Base-by-base conservation (phyloP, 64 coral and sea anemone species). In the Astreopora myriophthalma region DNA sequence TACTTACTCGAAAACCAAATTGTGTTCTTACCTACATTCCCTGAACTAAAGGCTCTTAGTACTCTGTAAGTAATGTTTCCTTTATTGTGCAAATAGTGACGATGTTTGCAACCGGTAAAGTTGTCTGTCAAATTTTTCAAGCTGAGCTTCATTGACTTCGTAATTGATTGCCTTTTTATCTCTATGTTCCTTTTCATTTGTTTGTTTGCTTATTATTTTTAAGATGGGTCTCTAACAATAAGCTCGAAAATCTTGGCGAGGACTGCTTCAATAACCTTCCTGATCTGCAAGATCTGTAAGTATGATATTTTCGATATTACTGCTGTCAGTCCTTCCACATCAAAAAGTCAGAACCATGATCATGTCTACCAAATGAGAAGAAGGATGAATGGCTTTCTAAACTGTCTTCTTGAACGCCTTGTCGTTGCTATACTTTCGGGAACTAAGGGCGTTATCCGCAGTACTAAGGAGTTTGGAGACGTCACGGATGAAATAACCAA, bases 161-260 rank as follows among this genome's bases (percentile, higher is more conserved):
- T n/a, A n/a, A n/a, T n/a, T n/a, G n/a, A n/a, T n/a, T n/a, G n/a
- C n/a, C n/a, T n/a, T n/a, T n/a, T n/a, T n/a, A n/a, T n/a, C n/a
- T n/a, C n/a, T n/a, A n/a, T n/a, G n/a, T n/a, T n/a, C n/a, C 4
- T 16, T 73, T 14, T 44, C 64, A 71, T 5, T 17, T 1, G 31
- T 25, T 73, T 34, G 26, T 34, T 68, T 39, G 0, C 39, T 86
- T 6, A 44, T 44, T 44, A 49, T 40, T 51, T n/a, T 71, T 23
- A 75, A 95, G 94, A 70, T 58, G 55, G 51, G 23, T 92, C 1
- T 31, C 48, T 5, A 65, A 92, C 55, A 98, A 98, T 66, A 83
- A 40, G 51, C 92, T 98, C 38, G 85, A 79, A n/a, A 98, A 98
- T 82, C 90, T 98, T 37, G 95, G 95, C 14, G 87, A 97, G 55